Conservation (phyloP, 1,140 invertebrate genomes). For the Chironomus tepperi region DNA sequence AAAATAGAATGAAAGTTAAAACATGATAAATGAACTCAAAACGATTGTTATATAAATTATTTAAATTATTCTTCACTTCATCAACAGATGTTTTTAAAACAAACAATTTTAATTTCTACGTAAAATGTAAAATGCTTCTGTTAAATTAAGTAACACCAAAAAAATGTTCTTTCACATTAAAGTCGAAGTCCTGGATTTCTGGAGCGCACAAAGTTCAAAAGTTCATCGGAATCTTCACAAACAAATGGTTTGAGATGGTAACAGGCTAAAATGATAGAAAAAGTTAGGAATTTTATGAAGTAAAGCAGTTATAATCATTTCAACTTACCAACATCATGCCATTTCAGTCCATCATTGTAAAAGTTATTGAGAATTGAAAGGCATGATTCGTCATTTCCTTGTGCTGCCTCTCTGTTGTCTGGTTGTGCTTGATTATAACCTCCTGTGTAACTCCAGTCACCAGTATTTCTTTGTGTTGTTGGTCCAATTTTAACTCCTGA, state of each 20-base stretch:
- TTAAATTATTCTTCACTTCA: background rate
- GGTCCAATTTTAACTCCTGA: slow-evolving; percentile 81
- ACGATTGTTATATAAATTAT: background rate
- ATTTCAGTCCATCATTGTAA: slow-evolving; percentile 85
- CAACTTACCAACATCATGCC: slow-evolving; percentile 61
- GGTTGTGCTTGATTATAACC: slow-evolving; percentile 77
- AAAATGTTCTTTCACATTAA: slow-evolving; percentile 42
- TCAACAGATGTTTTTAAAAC: background rate
- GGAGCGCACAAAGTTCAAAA: slow-evolving; percentile 81
- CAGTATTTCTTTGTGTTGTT: slow-evolving; percentile 75
- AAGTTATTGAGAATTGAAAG: slow-evolving; percentile 85
- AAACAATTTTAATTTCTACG: background rate
- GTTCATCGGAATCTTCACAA: slow-evolving; percentile 84
- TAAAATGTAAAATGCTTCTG: background rate
- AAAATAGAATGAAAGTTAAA: background rate
- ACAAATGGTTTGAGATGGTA: slow-evolving; percentile 88
- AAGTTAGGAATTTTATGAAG: no score
- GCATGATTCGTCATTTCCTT: slow-evolving; percentile 81
- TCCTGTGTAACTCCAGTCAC: slow-evolving; percentile 80
- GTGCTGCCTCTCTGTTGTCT: slow-evolving; percentile 81
- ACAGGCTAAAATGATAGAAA: slow-evolving; percentile 47
- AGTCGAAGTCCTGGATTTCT: slow-evolving; percentile 75
- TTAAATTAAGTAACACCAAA: background rate
- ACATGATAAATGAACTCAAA: background rate
- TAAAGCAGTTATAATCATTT: no score